phyloP scores from a whole-genome alignment of 1,140 invertebrate genomes.

The Bombus difficillimus region DNA sequence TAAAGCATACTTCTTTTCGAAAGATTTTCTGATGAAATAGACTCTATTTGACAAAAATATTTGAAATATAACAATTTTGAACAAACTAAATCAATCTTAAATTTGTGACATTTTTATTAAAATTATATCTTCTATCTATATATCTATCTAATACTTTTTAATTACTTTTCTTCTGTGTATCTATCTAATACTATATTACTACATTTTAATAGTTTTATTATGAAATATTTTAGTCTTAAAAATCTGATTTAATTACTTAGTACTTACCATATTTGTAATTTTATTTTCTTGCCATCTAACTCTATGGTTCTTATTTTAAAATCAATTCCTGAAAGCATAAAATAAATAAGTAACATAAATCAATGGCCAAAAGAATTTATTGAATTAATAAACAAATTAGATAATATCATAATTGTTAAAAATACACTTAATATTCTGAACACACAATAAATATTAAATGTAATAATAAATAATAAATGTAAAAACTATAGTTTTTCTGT shows the following conservation, averaged over 20 bases:
- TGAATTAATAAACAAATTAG: neutral
- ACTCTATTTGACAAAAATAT: neutral
- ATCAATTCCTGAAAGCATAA: constrained; percentile 93
- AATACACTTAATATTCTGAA: neutral
- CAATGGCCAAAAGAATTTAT: neutral
- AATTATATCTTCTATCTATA: neutral
- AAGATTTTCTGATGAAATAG: neutral
- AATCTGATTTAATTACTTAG: neutral
- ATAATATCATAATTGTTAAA: neutral
- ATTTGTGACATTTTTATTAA: neutral
- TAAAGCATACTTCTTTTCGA: neutral
- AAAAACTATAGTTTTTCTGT: neutral
- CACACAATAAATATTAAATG: neutral
- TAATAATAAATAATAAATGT: too few species aligned
- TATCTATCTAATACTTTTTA: too few species aligned
- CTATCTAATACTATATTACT: neutral
- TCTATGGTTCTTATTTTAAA: constrained; percentile 99
- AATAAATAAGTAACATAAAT: constrained; percentile 32
- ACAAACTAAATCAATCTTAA: neutral
- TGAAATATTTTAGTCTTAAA: neutral
- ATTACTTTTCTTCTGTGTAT: too few species aligned
- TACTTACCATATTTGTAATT: constrained; percentile 97
- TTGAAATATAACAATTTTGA: neutral
- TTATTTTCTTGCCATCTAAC: constrained; percentile 98
- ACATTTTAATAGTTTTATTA: neutral